These are phyloP conservation scores for Paelopatides confundens DNA, from an alignment of 53 echinoderm and acorn worm species.

Conservation along the genomic window DNA sequence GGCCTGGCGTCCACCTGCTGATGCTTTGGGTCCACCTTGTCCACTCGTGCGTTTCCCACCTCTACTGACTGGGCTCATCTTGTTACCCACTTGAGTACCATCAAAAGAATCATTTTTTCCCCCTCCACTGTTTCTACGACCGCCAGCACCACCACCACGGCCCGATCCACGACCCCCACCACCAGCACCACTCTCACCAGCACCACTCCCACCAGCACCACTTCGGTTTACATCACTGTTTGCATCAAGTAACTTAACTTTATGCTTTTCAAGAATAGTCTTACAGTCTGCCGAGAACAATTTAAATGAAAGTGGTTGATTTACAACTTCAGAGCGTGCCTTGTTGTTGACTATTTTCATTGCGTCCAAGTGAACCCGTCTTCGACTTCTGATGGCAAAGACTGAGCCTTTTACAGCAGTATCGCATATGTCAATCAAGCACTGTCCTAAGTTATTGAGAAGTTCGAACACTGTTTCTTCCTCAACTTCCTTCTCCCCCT, in stretches of 20 bases:
- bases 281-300: neutral
- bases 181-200: neutral
- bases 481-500: neutral
- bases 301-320: neutral
- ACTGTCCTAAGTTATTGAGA: neutral
- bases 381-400: neutral
- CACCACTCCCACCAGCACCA: neutral
- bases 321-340: neutral
- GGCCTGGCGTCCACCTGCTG: neutral
- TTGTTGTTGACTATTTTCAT: neutral
- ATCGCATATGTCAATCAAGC: constrained; percentile 6
- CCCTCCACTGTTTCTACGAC: neutral
- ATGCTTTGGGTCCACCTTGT: neutral
- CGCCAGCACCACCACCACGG: neutral
- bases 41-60: neutral
- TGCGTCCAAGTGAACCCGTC: neutral
- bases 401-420: neutral
- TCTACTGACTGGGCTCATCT: neutral
- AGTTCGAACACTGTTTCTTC: neutral
- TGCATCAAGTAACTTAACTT: neutral
- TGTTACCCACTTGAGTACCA: neutral
- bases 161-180: neutral
- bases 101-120: neutral
- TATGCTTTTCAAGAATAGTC: neutral
- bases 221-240: neutral